phyloP scores from a whole-genome alignment of 1,140 invertebrate species.

The Bombus sibiricus region DNA sequence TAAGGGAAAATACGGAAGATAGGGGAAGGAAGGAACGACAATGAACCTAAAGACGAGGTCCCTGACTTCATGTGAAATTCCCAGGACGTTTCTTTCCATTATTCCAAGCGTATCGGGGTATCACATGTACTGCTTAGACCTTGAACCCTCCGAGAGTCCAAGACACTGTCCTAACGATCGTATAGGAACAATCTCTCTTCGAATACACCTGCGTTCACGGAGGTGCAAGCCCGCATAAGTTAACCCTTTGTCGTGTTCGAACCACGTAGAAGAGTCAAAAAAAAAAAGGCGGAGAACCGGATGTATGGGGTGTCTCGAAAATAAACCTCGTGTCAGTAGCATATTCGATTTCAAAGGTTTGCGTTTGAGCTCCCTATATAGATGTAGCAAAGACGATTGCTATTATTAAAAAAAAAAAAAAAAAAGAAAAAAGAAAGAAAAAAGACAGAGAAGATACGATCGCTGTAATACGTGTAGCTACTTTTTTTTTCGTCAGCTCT shows the following conservation, averaged over 20 bases:
- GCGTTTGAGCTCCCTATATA: too few relatives aligned
- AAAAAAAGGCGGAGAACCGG: not conserved
- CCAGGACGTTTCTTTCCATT: constrained; percentile 73
- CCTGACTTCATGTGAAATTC: constrained; percentile 74
- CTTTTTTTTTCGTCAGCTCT: not conserved
- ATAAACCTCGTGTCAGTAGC: not conserved
- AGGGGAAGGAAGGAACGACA: constrained; percentile 61
- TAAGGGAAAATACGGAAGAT: not conserved
- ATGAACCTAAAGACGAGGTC: constrained; percentile 71
- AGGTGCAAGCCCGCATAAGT: constrained; percentile 9
- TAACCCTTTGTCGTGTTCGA: not conserved
- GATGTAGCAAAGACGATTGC: not conserved
- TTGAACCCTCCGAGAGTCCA: constrained; percentile 69
- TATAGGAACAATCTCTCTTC: constrained; percentile 25
- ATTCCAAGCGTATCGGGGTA: constrained; percentile 62
- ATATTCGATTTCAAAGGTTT: not conserved
- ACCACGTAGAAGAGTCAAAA: not conserved
- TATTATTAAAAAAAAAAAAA: not conserved
- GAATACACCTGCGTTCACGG: constrained; percentile 19
- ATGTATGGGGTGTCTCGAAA: not conserved
- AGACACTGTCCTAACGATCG: constrained; percentile 59
- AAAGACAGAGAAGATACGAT: not conserved
- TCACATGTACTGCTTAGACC: constrained; percentile 61
- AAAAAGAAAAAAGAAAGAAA: not conserved
- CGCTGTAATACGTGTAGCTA: not conserved